phyloP scores from a whole-genome alignment of 2,797 vertebrate genomes.

The Odontamblyopus lacepedii region DNA sequence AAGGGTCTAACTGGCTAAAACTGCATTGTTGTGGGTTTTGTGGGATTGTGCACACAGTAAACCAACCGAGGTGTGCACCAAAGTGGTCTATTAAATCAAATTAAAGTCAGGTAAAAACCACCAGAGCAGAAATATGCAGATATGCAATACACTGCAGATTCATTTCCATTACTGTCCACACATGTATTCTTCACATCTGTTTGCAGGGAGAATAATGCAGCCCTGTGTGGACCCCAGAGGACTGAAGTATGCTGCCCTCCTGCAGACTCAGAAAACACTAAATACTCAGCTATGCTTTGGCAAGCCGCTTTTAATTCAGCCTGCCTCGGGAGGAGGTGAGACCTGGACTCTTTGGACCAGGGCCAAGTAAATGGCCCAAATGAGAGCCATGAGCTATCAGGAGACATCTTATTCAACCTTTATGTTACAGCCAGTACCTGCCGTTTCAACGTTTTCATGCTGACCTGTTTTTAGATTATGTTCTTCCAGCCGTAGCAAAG shows the following conservation, averaged over 20 bases:
- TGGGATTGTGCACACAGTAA: conserved; percentile 18
- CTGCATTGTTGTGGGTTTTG: conserved; percentile 25
- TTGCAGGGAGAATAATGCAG: conserved; percentile 61
- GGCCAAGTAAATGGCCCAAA: conserved; percentile 55
- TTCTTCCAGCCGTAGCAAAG: conserved; percentile 16
- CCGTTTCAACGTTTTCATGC: conserved; percentile 7
- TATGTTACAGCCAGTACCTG: background rate
- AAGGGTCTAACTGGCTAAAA: conserved; percentile 18
- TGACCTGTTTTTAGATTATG: background rate
- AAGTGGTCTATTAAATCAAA: conserved; percentile 7
- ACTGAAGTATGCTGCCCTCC: conserved; percentile 69
- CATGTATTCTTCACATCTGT: conserved; percentile 58
- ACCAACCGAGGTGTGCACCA: conserved; percentile 3
- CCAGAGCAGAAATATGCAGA: background rate
- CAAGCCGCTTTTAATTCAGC: conserved; percentile 65
- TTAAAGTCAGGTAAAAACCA: conserved; percentile 6
- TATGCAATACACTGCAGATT: background rate
- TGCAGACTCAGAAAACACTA: conserved; percentile 59
- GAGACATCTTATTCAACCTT: conserved; percentile 35
- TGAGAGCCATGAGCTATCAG: conserved; percentile 40
- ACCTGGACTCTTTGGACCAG: conserved; percentile 34
- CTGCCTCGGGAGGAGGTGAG: conserved; percentile 55
- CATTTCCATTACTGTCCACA: conserved; percentile 29
- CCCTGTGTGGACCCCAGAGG: conserved; percentile 60
- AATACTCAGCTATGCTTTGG: conserved; percentile 43